A percentile compares a stretch with the other conserved stretches of the same genome.
These are phyloP conservation scores for Theropithecus gelada DNA, from an alignment of 2,113 vertebrate genomes.

Conservation along the genomic window DNA sequence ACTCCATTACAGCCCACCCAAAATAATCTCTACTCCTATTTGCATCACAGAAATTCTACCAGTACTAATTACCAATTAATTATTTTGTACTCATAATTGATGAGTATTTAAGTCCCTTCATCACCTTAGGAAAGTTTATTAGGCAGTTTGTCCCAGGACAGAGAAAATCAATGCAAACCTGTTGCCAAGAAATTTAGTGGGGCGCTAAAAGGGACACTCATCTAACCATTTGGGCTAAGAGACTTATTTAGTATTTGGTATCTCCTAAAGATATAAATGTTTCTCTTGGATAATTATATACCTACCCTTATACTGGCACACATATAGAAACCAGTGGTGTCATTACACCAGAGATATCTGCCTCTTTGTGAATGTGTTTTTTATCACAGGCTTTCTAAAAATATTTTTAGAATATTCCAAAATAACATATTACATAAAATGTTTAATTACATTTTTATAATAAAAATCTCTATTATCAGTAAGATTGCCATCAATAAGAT, in stretches of 20 bases:
- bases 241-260: not conserved
- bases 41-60: not conserved
- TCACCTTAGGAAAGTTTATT: not conserved
- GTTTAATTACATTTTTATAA: conserved; percentile 2
- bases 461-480: conserved; percentile 20
- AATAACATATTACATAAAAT: conserved; percentile 32
- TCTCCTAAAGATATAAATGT: not conserved
- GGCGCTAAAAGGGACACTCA: not conserved
- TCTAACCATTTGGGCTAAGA: not conserved
- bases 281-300: not conserved
- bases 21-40: not conserved
- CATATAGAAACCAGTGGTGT: not conserved
- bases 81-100: not conserved
- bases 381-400: not conserved
- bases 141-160: not conserved
- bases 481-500: not conserved
- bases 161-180: not conserved
- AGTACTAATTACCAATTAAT: not conserved
- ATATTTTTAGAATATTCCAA: not conserved
- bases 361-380: not conserved
- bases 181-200: not conserved
- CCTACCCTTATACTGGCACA: not conserved
- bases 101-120: not conserved
- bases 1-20: not conserved
- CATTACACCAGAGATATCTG: not conserved